These are phyloP conservation scores for Orientallactaga sibirica DNA, from an alignment of 2,797 vertebrate species.

Conservation along the genomic window DNA sequence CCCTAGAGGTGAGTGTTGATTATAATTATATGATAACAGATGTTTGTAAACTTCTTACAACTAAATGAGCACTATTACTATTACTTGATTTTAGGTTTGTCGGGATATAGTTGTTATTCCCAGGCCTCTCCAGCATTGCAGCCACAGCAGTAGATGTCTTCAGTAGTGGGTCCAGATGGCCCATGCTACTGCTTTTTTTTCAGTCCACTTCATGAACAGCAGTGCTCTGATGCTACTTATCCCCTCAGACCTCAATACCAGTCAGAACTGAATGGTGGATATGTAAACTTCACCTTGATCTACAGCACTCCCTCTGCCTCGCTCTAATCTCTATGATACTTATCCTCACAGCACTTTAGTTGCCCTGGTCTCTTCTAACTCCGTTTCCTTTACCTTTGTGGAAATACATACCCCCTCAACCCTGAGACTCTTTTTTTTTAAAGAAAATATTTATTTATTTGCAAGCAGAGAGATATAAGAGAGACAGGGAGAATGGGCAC, in stretches of 20 bases:
- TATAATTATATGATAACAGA: not conserved
- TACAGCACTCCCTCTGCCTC: accelerated
- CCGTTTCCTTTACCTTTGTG: not conserved
- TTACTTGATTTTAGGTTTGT: not conserved
- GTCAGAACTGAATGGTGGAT: not conserved
- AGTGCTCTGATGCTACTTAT: accelerated
- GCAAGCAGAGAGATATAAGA: too few relatives aligned
- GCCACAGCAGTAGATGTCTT: not conserved
- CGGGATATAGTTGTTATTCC: not conserved
- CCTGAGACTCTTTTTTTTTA: too few relatives aligned
- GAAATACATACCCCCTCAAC: not conserved
- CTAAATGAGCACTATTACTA: not conserved
- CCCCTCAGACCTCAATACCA: not conserved
- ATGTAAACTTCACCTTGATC: not conserved
- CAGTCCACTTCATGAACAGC: not conserved
- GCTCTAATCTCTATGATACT: not conserved
- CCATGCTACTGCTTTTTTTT: not conserved
- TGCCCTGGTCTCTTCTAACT: not conserved
- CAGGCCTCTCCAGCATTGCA: not conserved
- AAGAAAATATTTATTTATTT: too few relatives aligned
- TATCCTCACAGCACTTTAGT: not conserved
- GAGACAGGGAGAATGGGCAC: too few relatives aligned
- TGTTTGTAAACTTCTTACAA: not conserved
- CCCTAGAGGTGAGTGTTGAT: not conserved
- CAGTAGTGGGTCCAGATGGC: accelerated